Percentiles rank a stretch among this genome's conserved stretches.
These are phyloP conservation scores for Erpornis zantholeuca DNA, from an alignment of 2,113 vertebrate genomes.

Conservation along the genomic window DNA sequence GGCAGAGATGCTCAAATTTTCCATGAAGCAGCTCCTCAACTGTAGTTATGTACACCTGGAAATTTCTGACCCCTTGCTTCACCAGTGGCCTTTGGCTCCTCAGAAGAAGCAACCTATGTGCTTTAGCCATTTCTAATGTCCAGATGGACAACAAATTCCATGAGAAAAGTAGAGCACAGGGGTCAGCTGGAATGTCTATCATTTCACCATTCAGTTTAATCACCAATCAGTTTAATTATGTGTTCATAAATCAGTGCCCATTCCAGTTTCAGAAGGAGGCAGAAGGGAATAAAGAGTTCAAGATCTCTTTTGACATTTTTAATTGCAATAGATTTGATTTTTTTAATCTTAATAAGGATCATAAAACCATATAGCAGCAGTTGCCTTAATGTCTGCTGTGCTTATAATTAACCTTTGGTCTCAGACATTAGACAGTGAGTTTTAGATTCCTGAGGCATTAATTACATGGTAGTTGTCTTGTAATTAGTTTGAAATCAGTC, in stretches of 20 bases:
- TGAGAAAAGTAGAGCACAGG: not conserved
- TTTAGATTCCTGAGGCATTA: not conserved
- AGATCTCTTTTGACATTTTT: not conserved
- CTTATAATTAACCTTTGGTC: not conserved
- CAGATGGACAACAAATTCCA: not conserved
- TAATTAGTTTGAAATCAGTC: not conserved
- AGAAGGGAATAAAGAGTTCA: not conserved
- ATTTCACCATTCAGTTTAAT: not conserved
- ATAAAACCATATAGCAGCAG: not conserved
- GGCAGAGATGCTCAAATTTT: not conserved
- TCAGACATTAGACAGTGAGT: not conserved
- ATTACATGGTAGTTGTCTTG: not conserved
- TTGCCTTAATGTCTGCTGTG: not conserved
- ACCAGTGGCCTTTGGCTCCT: not conserved
- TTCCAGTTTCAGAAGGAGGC: not conserved
- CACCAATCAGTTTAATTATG: not conserved
- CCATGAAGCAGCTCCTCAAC: not conserved
- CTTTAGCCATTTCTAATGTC: not conserved
- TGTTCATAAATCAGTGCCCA: not conserved
- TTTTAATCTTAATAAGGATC: not conserved
- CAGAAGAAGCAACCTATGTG: not conserved
- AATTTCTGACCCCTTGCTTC: not conserved
- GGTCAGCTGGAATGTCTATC: not conserved
- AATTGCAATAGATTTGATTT: not conserved
- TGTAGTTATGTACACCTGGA: not conserved